A percentile compares a stretch with the other conserved stretches of the same genome.
phyloP scores from a whole-genome alignment of 2,797 vertebrate genomes.

The Garrulus glandarius region DNA sequence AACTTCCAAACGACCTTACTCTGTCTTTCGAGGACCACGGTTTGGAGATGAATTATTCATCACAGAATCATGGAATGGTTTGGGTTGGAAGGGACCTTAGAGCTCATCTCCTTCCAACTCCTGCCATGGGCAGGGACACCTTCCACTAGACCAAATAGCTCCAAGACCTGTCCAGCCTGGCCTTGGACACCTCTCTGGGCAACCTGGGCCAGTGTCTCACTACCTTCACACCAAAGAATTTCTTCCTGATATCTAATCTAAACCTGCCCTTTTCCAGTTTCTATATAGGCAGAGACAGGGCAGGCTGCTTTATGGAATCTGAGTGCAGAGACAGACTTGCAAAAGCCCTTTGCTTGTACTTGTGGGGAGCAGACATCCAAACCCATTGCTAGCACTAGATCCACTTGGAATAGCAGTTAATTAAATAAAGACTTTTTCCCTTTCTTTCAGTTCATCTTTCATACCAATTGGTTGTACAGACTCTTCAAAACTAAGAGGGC shows the following conservation, averaged over 20 bases:
- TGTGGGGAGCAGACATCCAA: not conserved
- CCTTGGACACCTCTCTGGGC: not conserved
- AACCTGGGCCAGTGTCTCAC: not conserved
- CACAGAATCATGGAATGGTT: not conserved
- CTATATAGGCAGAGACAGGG: not conserved
- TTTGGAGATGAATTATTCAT: not conserved
- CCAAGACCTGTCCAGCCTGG: accelerated
- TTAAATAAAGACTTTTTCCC: not conserved
- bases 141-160: not conserved
- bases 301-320: not conserved
- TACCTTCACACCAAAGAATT: not conserved
- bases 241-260: not conserved
- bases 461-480: not conserved
- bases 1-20: not conserved
- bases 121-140: not conserved
- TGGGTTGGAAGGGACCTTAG: not conserved
- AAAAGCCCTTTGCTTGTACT: not conserved
- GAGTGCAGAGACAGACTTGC: not conserved
- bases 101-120: no score
- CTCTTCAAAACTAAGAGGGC: constrained; percentile 29
- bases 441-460: not conserved
- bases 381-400: not conserved
- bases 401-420: not conserved
- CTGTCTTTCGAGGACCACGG: not conserved
- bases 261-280: not conserved